These are phyloP conservation scores for Icerya purchasi DNA, from an alignment of 2,888 invertebrate genomes.

Conservation along the genomic window DNA sequence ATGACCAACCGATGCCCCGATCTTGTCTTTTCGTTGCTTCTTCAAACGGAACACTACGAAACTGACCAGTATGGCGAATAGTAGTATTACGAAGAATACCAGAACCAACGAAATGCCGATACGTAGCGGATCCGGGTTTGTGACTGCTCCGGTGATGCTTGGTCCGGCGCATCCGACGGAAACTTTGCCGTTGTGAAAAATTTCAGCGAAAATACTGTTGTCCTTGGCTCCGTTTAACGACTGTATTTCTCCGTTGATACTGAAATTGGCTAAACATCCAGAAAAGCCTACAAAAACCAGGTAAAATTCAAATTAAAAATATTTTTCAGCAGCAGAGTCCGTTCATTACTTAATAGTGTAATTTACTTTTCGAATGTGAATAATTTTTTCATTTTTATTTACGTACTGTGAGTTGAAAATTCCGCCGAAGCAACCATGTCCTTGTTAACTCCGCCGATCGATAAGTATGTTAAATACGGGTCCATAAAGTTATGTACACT, in stretches of 20 bases:
- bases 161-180: slow-evolving; percentile 46
- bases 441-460: slow-evolving; percentile 52
- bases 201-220: slow-evolving; percentile 56
- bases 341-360: too few species aligned
- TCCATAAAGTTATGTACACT: slow-evolving; percentile 81
- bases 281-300: slow-evolving; percentile 41
- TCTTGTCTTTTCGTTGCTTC: slow-evolving; percentile 69
- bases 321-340: too few species aligned
- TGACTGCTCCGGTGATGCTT: slow-evolving; percentile 50
- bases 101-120: slow-evolving; percentile 85
- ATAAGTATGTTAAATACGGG: slow-evolving; percentile 61
- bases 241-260: slow-evolving; percentile 70
- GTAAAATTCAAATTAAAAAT: too few species aligned
- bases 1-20: slow-evolving; percentile 26
- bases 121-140: slow-evolving; percentile 66
- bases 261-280: slow-evolving; percentile 76
- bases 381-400: too few species aligned
- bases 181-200: slow-evolving; percentile 47
- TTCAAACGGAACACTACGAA: slow-evolving; percentile 80
- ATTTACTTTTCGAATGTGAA: too few species aligned
- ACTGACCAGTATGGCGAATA: slow-evolving; percentile 71
- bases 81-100: slow-evolving; percentile 73
- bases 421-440: slow-evolving; percentile 35
- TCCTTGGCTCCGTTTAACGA: slow-evolving; percentile 57
- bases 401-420: slow-evolving; percentile 18